phyloP scores from a whole-genome alignment of 2,888 invertebrate species.

The Amiota minor region DNA sequence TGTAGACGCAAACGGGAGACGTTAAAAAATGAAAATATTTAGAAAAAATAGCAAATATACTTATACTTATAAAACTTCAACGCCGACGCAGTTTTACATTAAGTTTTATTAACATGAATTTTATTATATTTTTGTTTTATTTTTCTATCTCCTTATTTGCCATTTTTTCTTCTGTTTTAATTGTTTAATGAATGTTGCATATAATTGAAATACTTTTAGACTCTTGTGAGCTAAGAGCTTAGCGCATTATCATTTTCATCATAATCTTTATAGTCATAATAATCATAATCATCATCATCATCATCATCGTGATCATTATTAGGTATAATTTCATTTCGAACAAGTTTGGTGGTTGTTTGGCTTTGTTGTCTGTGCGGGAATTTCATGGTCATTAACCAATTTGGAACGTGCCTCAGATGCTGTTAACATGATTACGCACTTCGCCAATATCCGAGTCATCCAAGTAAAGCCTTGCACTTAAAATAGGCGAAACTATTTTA shows the following conservation, averaged over 20 bases:
- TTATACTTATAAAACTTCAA: slow-evolving; percentile 33
- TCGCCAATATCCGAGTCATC: not conserved
- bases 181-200: slow-evolving; percentile 45
- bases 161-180: slow-evolving; percentile 2
- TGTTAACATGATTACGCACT: not conserved
- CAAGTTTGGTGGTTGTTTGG: not conserved
- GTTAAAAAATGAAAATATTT: too few species aligned
- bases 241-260: not conserved
- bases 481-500: too few species aligned
- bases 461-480: too few species aligned
- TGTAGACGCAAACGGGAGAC: too few species aligned
- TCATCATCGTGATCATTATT: slow-evolving; percentile 5
- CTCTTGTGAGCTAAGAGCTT: slow-evolving; percentile 5
- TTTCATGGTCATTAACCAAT: slow-evolving; percentile 14
- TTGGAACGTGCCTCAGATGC: slow-evolving; percentile 19
- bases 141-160: slow-evolving; percentile 10
- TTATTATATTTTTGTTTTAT: slow-evolving; percentile 44
- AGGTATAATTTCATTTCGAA: not conserved
- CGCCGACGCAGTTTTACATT: slow-evolving; percentile 54
- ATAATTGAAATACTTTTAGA: slow-evolving; percentile 58
- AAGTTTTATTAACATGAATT: slow-evolving; percentile 49
- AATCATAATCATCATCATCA: not conserved
- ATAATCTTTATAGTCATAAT: slow-evolving; percentile 1
- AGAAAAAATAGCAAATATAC: not conserved
- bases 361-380: slow-evolving; percentile 11